Evolutionary conservation across 2,888 invertebrate genomes (phyloP).

Genomic region (Sericinus montela): DNA sequence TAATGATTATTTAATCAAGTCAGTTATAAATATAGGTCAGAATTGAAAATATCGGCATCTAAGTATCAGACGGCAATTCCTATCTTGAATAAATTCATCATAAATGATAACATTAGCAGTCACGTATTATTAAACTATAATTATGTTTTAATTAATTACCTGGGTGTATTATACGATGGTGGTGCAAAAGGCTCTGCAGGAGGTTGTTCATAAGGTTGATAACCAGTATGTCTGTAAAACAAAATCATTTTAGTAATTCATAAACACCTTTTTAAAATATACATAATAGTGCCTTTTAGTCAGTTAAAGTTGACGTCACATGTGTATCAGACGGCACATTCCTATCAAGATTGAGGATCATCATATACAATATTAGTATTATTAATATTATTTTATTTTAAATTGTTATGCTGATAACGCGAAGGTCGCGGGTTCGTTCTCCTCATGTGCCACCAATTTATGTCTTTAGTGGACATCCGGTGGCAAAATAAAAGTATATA

Average conservation of each 20-base stretch:
- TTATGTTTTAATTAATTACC: slow-evolving; percentile 36
- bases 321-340: slow-evolving; percentile 78
- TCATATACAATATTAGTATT: slow-evolving; percentile 42
- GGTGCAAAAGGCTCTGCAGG: slow-evolving; percentile 58
- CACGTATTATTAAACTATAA: too few relatives aligned
- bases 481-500: too few relatives aligned
- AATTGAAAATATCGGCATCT: slow-evolving; percentile 59
- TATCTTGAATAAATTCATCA: slow-evolving; percentile 46
- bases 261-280: background rate
- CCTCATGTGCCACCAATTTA: too few relatives aligned
- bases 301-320: slow-evolving; percentile 62
- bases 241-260: background rate
- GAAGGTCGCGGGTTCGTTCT: too few relatives aligned
- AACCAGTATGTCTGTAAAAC: slow-evolving; percentile 55
- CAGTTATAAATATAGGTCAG: slow-evolving; percentile 36
- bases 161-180: slow-evolving; percentile 52
- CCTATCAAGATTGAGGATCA: slow-evolving; percentile 72
- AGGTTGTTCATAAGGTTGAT: slow-evolving; percentile 64
- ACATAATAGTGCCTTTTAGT: slow-evolving; percentile 20
- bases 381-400: too few relatives aligned
- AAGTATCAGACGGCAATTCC: slow-evolving; percentile 75
- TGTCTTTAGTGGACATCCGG: too few relatives aligned
- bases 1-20: background rate
- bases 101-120: slow-evolving; percentile 3
- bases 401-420: too few relatives aligned